Evolutionary conservation across 2,888 invertebrate species (phyloP), one percentile per base, ranked within the genome.

Genomic region (Amphipyra berbera): DNA sequence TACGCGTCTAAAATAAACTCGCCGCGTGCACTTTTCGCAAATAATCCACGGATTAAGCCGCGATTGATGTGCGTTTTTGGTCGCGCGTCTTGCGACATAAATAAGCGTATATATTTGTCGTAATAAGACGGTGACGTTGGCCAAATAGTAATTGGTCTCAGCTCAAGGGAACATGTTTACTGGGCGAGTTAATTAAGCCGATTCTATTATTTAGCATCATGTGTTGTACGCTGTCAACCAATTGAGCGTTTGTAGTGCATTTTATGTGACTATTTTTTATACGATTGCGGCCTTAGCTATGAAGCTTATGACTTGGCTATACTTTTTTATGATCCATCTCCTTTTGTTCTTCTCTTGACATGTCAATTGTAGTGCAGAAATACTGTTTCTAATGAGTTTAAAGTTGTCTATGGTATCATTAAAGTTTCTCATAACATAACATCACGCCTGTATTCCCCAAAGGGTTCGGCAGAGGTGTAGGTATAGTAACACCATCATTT

Each of bases 61-160:
- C 83, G 88, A 91, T 90, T 88, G 90, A 91, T 92, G 92, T 83
- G 76, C 83, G 83, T 84, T 88, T 90, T 90, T 81, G 84, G 87
- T 84, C 59, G 69, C 73, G 82, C 84, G 84, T 84, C 88, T 87
- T 82, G 83, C 66, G 84, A 82, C 88, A 84, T 91, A 91, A 92
- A 92, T 90, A 91, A 85, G 77, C 64, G 73, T 81, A 81, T 85
- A 83, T 84, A 87, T 85, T 83, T 79, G 73, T 67, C 57, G 76
- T 83, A 81, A 82, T 79, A 83, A 82, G 79, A 70, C 58, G 69
- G 45, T 78, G 72, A 69, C 75, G 80, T 68, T 80, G 75, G 82
- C 85, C 82, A 84, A 86, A 87, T 85, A 84, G 85, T 86, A 84
- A 85, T 84, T 84, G 82, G 81, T 65, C 71, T 68, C 78, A 69